Evolutionary conservation across 1,140 invertebrate species (phyloP), one percentile per base, ranked within the genome.

Genomic region (Calephelis nemesis): DNA sequence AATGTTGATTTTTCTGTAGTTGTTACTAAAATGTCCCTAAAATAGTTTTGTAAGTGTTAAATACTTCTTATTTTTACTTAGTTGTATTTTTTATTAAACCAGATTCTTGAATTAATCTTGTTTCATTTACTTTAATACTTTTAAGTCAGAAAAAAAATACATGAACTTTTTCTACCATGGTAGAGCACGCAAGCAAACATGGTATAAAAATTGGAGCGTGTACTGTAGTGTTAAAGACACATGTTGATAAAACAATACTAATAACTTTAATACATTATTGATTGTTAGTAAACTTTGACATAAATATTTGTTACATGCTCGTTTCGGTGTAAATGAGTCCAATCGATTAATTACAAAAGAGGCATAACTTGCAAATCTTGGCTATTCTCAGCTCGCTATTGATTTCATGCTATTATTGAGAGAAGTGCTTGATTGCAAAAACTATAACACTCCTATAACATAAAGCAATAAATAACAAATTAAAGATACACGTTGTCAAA

Each of bases 21-120:
- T 60, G 54, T 60, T 60, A 60, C 54, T 60, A 60, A 30, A 60
- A 60, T 60, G 54, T 60, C 11, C 54, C 54, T 60, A 60, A 60
- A 60, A 60, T 60, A 30, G 54, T 60, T 60, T 30, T 19, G 19
- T 60, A 60, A 39, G 13, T 60, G 54, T 60, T 60, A 60, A 60
- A 60, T 15, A 19, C 19, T 60, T 30, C 54, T 39, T 15, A 60
- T 60, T 60, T 60, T 60, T 60, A 60, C 19, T 2, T 60, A 19
- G 3, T 19, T 19, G 19, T 19, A 19, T 0, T 19, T 19, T 19
- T 19, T 19, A 19, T 19, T 19, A 19, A 19, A 19, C 19, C 19
- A 19, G 19, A 19, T 19, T 19, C 19, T 19, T 19, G 19, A 19
- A 19, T 60, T 19, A 60, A 60, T 60, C 15, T 60, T 19, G 19